Percentiles rank a stretch among this genome's conserved stretches.
Conservation (phyloP, 2,888 invertebrate genomes). For the Perizoma affinitatum region DNA sequence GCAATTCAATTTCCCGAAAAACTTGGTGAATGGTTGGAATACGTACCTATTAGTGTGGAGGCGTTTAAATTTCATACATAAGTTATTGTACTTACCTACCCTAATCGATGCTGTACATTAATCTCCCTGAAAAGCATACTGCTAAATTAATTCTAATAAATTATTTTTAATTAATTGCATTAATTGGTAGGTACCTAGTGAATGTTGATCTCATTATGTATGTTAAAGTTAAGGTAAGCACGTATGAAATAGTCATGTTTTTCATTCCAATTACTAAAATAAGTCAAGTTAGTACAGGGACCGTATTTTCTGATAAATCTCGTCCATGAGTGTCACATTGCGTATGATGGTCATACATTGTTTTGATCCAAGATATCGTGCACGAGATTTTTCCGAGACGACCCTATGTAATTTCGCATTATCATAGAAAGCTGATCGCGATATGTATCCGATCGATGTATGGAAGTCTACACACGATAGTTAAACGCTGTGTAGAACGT, state of each 20-base stretch:
- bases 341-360: no score
- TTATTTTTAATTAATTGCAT: conserved; percentile 2
- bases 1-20: no score
- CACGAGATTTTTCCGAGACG: background rate
- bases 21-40: no score
- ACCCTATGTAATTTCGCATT: background rate
- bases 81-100: background rate
- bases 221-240: conserved; percentile 27
- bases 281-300: conserved; percentile 39
- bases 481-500: no score
- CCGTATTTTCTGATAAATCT: conserved; percentile 14
- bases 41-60: no score
- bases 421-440: background rate
- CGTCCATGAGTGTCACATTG: no score
- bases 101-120: no score
- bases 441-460: no score
- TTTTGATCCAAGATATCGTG: background rate
- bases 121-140: no score
- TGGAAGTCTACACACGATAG: no score
- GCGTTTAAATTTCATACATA: no score
- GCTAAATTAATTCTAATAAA: no score
- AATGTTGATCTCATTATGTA: conserved; percentile 40
- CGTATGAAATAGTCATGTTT: conserved; percentile 46
- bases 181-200: conserved; percentile 16
- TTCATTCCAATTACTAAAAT: conserved; percentile 60